Evolutionary conservation across 2,797 vertebrate genomes (phyloP), one percentile per base, ranked within the genome.

Genomic region (Cichlasoma orientale): DNA sequence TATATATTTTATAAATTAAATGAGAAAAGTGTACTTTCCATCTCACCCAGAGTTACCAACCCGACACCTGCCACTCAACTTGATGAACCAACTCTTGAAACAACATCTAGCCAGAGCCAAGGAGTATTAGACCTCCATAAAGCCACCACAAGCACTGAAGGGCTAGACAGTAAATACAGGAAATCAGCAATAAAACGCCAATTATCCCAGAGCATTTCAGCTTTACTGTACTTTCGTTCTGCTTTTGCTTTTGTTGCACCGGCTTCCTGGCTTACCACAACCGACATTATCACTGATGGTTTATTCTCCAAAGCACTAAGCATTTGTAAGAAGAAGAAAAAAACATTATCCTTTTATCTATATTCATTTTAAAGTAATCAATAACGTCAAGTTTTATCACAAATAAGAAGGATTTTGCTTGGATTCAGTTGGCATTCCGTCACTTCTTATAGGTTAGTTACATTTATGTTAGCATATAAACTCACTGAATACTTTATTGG

Each of bases 121-220:
- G 66, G 36, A 19, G 56, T 23, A 78, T 75, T 69, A 82, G 50
- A 82, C 61, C 74, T 53, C 50, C 70, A 69, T 33, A 31, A 77
- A 80, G 56, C 50, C 74, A 61, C 72, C 41, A 36, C 36, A 55
- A 71, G 74, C 59, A 31, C 27, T 53, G 63, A 54, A 58, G n/a
- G 19, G 75, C 36, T 56, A 72, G 70, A 84, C 56, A 80, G 73
- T 71, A 77, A 81, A 85, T 82, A 75, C 63, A 79, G 44, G 55
- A 88, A 86, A 90, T 84, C 57, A 74, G 84, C 66, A 74, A 78
- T 80, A 86, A 89, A 84, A 82, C 82, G 61, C 38, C 85, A 90
- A 77, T 84, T 87, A 82, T 88, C 58, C n/a, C 18, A 53, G 61
- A 71, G 70, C 74, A 79, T 88, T 85, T 75, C 61, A 75, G 80